Evolutionary conservation across 64 coral and sea anemone genomes (phyloP).

Genomic region (Trachythela sp.): DNA sequence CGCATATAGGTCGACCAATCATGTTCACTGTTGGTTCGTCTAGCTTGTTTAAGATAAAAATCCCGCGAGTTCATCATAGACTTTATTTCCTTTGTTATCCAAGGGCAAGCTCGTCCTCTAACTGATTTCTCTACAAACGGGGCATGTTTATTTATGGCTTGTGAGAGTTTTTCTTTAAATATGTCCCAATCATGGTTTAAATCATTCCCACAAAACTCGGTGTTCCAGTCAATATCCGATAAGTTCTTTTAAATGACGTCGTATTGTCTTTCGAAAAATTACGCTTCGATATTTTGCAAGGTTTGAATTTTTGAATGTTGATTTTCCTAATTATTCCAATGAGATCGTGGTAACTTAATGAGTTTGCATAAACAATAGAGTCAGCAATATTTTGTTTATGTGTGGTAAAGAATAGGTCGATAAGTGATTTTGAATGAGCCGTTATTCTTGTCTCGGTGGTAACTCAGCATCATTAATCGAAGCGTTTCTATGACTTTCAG

Average conservation of each 20-base stretch:
- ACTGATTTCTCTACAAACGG: not conserved
- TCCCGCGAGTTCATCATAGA: not conserved
- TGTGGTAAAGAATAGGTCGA: not conserved
- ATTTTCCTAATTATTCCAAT: slow-evolving; percentile 13
- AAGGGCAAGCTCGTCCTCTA: not conserved
- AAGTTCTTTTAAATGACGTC: not conserved
- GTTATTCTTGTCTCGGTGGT: not conserved
- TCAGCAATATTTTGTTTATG: not conserved
- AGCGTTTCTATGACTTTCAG: not conserved
- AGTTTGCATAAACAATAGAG: not conserved
- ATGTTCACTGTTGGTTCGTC: not conserved
- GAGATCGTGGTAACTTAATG: not conserved
- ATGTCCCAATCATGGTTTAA: not conserved
- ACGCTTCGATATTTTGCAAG: not conserved
- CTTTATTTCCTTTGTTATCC: not conserved
- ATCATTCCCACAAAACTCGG: not conserved
- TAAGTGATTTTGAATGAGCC: not conserved
- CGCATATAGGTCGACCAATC: not conserved
- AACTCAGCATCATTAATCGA: not conserved
- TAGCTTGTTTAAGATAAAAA: not conserved
- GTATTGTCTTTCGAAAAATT: not conserved
- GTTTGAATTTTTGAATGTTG: not conserved
- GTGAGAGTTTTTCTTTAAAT: not conserved
- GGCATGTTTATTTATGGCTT: not conserved
- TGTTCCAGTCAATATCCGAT: not conserved